Base-by-base conservation (phyloP, 2,113 vertebrate genomes). In the Nibea coibor region DNA sequence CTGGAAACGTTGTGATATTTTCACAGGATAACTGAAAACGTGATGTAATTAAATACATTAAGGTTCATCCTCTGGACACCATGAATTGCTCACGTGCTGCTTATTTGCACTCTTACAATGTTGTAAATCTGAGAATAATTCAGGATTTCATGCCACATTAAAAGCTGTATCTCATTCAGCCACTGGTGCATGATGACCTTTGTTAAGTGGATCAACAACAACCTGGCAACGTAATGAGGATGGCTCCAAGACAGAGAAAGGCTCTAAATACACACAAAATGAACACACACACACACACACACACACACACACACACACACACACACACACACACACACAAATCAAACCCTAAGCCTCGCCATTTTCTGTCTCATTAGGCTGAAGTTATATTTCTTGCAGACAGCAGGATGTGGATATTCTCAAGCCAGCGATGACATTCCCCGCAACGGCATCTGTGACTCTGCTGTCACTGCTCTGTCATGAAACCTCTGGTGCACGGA, bases 401-500 rank as follows among this genome's bases (percentile, higher is more conserved):
- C 67, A 87, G 78, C 73, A 11, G 45, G 69, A 78, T 20, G 14
- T 76, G 75, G 72, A 81, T 81, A 45, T 82, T 87, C 71, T 84
- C 57, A 59, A 72, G 51, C 20, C 76, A 69, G 35, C 8, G 16
- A 85, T 84, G 80, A 85, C 72, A 78, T 90, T 69, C 56, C 48
- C 63, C 19, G 3, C 66, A 70, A 75, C 31, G 19, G 57, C 70
- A 19, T 78, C n/a, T 61, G 71, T 61, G 80, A 58, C 78, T 84
- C 57, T 63, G 65, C 77, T 84, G 83, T 80, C 87, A 28, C 16
- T 10, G 3, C 67, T 65, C 81, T 82, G 91, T 90, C 78, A 58
- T 50, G 58, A 84, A 85, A 63, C 71, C 82, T 83, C 68, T 81
- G 89, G 77, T 79, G 90, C 83, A 39, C 47, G 69, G 82, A 67